phyloP scores from a whole-genome alignment of 2,113 vertebrate species.

The Thryonomys swinderianus region DNA sequence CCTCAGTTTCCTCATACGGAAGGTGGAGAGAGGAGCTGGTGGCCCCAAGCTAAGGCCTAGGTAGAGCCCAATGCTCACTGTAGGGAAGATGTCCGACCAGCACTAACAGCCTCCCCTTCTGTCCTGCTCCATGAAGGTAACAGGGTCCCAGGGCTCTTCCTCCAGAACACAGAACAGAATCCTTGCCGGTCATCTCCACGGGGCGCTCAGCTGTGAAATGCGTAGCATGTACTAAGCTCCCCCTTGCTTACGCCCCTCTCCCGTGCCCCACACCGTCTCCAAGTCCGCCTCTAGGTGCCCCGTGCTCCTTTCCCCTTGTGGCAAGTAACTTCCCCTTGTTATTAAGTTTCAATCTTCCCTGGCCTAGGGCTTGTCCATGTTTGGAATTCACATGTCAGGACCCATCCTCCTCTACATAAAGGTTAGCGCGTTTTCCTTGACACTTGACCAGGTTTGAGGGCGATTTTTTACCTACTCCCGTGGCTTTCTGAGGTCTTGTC shows the following conservation, averaged over 20 bases:
- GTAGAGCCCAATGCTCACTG: background rate
- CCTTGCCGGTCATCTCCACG: background rate
- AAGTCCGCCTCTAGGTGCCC: rapidly evolving
- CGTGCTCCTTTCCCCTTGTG: background rate
- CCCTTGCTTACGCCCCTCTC: background rate
- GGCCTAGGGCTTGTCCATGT: background rate
- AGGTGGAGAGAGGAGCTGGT: background rate
- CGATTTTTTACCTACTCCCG: background rate
- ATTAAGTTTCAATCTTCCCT: background rate
- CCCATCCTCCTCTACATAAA: background rate
- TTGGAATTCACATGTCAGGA: background rate
- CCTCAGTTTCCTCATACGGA: conserved; percentile 74
- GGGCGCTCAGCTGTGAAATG: background rate
- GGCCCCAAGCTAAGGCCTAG: rapidly evolving
- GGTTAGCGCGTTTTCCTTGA: background rate
- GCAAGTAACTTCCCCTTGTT: rapidly evolving
- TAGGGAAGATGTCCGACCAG: rapidly evolving
- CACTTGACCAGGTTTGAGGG: background rate
- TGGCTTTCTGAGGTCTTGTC: background rate
- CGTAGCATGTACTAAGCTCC: rapidly evolving
- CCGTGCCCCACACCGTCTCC: background rate
- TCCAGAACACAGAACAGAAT: conserved; percentile 42
- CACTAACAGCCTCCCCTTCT: too few relatives aligned
- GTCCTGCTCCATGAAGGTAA: background rate
- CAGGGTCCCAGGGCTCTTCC: background rate